Base-by-base conservation (phyloP, 2,113 vertebrate genomes). In the Arvicanthis niloticus region DNA sequence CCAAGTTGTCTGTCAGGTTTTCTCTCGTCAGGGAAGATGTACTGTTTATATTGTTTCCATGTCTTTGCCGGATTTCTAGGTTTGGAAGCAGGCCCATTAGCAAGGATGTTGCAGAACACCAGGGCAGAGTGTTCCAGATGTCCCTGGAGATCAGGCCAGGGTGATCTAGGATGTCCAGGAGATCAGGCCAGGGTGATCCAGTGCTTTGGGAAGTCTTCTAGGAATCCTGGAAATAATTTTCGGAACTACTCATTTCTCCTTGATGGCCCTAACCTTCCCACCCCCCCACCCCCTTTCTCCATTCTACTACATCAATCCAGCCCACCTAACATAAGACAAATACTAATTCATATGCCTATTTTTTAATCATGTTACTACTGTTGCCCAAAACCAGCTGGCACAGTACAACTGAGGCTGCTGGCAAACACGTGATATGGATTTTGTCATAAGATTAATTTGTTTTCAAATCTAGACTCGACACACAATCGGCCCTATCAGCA, bases 381-480 rank as follows among this genome's bases (percentile, higher is more conserved):
- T 68, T 75, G 16, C 17, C 53, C 72, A 51, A 58, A 67, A 60
- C 7, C 29, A 29, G 12, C 11, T 72, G 34, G 21, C 56, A 73
- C 24, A 70, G 53, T 72, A 94, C 37, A 93, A 26, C 73, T 75
- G 75, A 75, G 45, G 7, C 15, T 88, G 19, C 53, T 42, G 85
- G 24, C n/a, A 40, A 53, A 77, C 29, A 26, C 2, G 7, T 62
- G 16, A 81, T 51, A 76, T 90, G 70, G 53, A 92, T 68, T 90
- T 90, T 94, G 40, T 92, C 53, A 70, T 81, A 92, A 82, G n/a
- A 62, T 70, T 91, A 88, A 80, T 58, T 70, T 94, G 56, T 89
- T 94, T 89, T 80, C 29, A 86, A 53, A 78, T 78, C 78, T 95
- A 88, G 87, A 91, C 53, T 89, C 72, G 58, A 9, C 45, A 26